phyloP scores from a whole-genome alignment of 2,888 invertebrate genomes.

The Polymixis flavicincta region DNA sequence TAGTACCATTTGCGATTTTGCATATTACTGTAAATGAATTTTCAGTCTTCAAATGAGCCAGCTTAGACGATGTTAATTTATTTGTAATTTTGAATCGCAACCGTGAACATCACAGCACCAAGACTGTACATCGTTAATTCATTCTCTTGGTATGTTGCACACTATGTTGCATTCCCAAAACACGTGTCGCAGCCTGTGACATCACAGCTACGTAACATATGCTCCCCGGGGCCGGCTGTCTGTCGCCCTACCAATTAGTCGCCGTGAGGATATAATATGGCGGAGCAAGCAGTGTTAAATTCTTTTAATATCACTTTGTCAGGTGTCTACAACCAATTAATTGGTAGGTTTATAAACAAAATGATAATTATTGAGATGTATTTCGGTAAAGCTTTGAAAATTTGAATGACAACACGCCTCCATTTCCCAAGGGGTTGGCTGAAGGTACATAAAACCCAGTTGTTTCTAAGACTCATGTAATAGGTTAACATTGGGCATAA shows the following conservation, averaged over 20 bases:
- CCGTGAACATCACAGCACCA: neutral
- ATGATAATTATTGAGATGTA: neutral
- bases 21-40: neutral
- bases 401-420: neutral
- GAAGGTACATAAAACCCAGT: neutral
- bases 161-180: slow-evolving; percentile 8
- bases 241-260: slow-evolving; percentile 59
- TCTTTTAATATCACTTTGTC: neutral
- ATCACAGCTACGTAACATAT: slow-evolving; percentile 37
- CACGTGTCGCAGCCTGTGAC: slow-evolving; percentile 24
- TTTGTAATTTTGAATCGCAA: neutral
- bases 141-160: slow-evolving; percentile 17
- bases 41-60: neutral
- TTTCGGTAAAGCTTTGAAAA: neutral
- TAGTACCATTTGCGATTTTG: no score
- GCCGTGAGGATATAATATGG: slow-evolving; percentile 12
- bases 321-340: neutral
- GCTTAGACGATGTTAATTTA: neutral
- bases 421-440: neutral
- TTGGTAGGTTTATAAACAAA: neutral
- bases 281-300: neutral
- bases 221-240: slow-evolving; percentile 58
- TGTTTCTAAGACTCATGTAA: neutral
- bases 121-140: neutral
- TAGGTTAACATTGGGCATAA: no score